phyloP scores from a whole-genome alignment of 1,140 invertebrate species.

The Lineus longissimus region DNA sequence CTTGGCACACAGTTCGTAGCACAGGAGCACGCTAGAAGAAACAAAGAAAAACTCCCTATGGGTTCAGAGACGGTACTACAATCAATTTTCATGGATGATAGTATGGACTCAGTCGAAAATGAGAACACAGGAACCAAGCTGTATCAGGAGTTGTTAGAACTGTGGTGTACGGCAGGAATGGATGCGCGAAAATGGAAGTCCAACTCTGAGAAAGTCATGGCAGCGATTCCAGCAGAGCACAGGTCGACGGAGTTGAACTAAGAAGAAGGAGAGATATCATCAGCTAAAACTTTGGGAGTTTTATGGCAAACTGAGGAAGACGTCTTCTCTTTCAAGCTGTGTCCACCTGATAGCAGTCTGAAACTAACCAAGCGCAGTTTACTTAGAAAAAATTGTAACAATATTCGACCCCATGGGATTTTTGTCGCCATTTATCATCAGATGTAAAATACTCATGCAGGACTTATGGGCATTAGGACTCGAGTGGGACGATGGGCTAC shows the following conservation, averaged over 20 bases:
- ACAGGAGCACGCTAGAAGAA: constrained; percentile 5
- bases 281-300: not conserved
- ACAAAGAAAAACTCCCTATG: not conserved
- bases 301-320: constrained; percentile 19
- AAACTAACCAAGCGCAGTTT: not conserved
- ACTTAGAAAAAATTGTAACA: not conserved
- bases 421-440: constrained; percentile 3
- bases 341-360: not conserved
- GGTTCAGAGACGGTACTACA: not conserved
- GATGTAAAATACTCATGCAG: constrained; percentile 4
- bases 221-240: not conserved
- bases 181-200: not conserved
- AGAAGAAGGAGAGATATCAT: not conserved
- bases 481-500: constrained; percentile 7
- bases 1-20: constrained; percentile 11
- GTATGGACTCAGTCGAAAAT: constrained; percentile 2
- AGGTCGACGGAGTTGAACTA: not conserved
- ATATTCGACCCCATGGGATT: constrained; percentile 7
- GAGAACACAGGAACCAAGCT: not conserved
- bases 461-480: constrained; percentile 3
- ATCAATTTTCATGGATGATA: not conserved
- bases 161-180: not conserved
- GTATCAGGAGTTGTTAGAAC: not conserved
- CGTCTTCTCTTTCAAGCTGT: constrained; percentile 8
- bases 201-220: not conserved